phyloP scores from a whole-genome alignment of 2,888 invertebrate species.

The Idaea straminata region DNA sequence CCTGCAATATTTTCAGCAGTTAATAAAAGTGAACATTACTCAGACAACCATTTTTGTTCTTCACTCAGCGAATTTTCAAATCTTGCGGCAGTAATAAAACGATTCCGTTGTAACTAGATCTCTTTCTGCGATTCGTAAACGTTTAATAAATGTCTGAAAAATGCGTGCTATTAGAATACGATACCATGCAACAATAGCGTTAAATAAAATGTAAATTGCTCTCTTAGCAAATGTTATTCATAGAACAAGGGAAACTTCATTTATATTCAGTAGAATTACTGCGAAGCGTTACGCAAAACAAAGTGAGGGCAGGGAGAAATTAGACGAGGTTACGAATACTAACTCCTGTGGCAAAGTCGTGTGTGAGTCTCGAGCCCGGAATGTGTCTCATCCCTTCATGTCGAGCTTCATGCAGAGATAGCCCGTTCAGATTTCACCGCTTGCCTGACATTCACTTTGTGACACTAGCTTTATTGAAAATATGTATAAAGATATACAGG shows the following conservation, averaged over 20 bases:
- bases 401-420: slow-evolving; percentile 31
- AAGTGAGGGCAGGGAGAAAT: slow-evolving; percentile 46
- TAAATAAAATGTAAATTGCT: slow-evolving; percentile 60
- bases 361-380: slow-evolving; percentile 20
- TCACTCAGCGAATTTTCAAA: slow-evolving; percentile 29
- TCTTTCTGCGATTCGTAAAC: slow-evolving; percentile 14
- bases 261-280: slow-evolving; percentile 68
- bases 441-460: slow-evolving; percentile 36
- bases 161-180: slow-evolving; percentile 37
- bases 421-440: slow-evolving; percentile 33
- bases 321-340: slow-evolving; percentile 48
- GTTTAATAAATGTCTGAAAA: slow-evolving; percentile 30
- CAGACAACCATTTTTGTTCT: slow-evolving; percentile 52
- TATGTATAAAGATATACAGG: not conserved
- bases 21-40: slow-evolving; percentile 61
- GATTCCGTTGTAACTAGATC: slow-evolving; percentile 16
- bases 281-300: slow-evolving; percentile 51
- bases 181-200: slow-evolving; percentile 41
- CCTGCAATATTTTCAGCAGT: slow-evolving; percentile 55
- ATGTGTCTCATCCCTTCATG: slow-evolving; percentile 27
- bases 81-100: slow-evolving; percentile 20
- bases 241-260: slow-evolving; percentile 64
- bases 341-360: slow-evolving; percentile 27
- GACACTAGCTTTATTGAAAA: slow-evolving; percentile 35
- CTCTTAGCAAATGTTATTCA: slow-evolving; percentile 69